phyloP scores from a whole-genome alignment of 2,113 vertebrate genomes.

The Callipepla squamata region DNA sequence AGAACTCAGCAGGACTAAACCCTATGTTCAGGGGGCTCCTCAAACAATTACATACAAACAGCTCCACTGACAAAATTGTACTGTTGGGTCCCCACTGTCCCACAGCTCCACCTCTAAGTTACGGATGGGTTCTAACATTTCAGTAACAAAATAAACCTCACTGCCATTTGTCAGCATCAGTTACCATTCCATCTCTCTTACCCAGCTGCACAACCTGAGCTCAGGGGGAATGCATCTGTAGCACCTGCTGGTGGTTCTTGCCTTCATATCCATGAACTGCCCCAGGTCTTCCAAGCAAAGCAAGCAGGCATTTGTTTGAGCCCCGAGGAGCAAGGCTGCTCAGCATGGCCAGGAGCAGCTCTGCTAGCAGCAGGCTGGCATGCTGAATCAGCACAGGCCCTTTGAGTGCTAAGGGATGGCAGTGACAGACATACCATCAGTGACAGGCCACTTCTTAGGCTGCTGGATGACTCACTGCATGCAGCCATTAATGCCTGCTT shows the following conservation, averaged over 20 bases:
- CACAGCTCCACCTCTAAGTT: not conserved
- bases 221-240: not conserved
- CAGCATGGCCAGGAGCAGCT: not conserved
- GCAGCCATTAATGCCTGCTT: not conserved
- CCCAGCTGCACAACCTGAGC: not conserved
- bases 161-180: not conserved
- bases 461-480: not conserved
- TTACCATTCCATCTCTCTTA: not conserved
- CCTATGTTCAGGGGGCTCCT: not conserved
- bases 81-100: not conserved
- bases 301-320: not conserved
- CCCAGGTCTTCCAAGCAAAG: not conserved
- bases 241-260: not conserved
- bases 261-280: not conserved
- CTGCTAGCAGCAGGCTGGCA: not conserved
- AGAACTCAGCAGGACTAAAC: not conserved
- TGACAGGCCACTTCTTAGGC: not conserved
- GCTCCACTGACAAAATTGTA: not conserved
- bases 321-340: not conserved
- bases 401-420: not conserved
- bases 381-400: not conserved
- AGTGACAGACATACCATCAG: fast-evolving
- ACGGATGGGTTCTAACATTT: not conserved
- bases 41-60: not conserved
- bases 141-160: not conserved